Conservation (phyloP, 2,113 vertebrate genomes). For the Pachypanchax playfairii region DNA sequence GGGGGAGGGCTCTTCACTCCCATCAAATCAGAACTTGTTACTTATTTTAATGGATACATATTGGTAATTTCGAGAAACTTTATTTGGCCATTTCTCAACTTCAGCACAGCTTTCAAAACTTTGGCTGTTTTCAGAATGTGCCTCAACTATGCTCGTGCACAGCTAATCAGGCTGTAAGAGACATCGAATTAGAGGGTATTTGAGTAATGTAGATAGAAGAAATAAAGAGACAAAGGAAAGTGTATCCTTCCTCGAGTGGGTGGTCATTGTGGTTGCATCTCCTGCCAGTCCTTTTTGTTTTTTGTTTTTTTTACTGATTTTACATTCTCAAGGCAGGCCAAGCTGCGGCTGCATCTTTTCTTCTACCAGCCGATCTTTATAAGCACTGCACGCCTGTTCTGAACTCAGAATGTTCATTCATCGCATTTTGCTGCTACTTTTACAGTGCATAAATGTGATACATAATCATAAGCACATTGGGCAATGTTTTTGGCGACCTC, state of each 20-base stretch:
- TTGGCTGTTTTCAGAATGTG: too few relatives aligned
- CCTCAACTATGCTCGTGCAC: too few relatives aligned
- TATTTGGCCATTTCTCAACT: constrained; percentile 60
- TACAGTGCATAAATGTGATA: constrained; percentile 19
- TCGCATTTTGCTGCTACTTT: constrained; percentile 16
- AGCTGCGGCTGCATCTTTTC: constrained; percentile 46
- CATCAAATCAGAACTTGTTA: constrained; percentile 65
- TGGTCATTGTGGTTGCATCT: constrained; percentile 28
- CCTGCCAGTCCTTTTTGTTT: constrained; percentile 48
- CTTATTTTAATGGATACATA: constrained; percentile 64
- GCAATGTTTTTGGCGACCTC: not conserved
- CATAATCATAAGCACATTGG: not conserved
- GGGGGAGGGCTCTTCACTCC: constrained; percentile 9
- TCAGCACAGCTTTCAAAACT: constrained; percentile 67
- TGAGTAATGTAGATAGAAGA: constrained; percentile 39
- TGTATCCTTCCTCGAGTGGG: constrained; percentile 22
- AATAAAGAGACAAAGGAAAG: constrained; percentile 29
- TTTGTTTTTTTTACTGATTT: constrained; percentile 64
- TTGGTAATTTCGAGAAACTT: constrained; percentile 66
- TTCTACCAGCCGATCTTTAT: constrained; percentile 61
- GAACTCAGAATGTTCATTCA: constrained; percentile 14
- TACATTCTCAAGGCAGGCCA: constrained; percentile 57
- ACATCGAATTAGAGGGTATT: constrained; percentile 28
- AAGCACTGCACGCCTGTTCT: constrained; percentile 32
- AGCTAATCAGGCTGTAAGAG: constrained; percentile 41